Base-by-base conservation (phyloP, 2,888 invertebrate genomes). In the Agonum fuliginosum region DNA sequence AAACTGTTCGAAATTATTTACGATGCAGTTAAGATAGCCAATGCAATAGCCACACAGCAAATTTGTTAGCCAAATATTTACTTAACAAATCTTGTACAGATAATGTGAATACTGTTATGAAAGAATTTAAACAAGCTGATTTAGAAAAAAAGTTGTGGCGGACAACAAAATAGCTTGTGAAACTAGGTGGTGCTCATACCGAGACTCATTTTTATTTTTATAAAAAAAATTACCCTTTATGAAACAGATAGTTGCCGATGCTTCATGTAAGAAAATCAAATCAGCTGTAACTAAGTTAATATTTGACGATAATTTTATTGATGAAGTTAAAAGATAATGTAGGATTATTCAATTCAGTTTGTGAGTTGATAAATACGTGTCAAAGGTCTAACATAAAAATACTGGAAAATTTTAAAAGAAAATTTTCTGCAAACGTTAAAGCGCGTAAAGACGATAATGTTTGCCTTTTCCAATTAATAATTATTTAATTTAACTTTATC, bases 41-140 rank as follows among this genome's bases (percentile, higher is more conserved):
- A 79, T 83, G 82, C 41, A 79, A 78, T 54, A 79, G 79, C 20
- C 81, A 83, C 67, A 82, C 79, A 20, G 82, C 76, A 5, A 81
- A 81, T 78, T 79, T 81, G 54, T 71, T 82, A 17, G 80, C 81
- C 4, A 81, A 81, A 78, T 76, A 79, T 24, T 62, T 81, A 6
- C 75, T 82, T 4, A 27, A 78, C 19, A 62, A 76, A 46, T 10
- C 65, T 19, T 80, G 80, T 37, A 70, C 65, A 24, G 75, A 80
- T 1, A 79, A 78, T 8, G 77, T 78, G 2, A n/a, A 41, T 48
- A 24, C 48, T 8, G 5, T 80, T 54, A 30, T 69, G 69, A 73
- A 81, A 27, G 62, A 74, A 78, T 75, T 81, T 79, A 67, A 80
- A 74, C 46, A 62, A 41, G 19, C 79, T n/a, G 62, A 43, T 48